phyloP scores from a whole-genome alignment of 2,113 vertebrate genomes.

The Gymnobelideus leadbeateri region DNA sequence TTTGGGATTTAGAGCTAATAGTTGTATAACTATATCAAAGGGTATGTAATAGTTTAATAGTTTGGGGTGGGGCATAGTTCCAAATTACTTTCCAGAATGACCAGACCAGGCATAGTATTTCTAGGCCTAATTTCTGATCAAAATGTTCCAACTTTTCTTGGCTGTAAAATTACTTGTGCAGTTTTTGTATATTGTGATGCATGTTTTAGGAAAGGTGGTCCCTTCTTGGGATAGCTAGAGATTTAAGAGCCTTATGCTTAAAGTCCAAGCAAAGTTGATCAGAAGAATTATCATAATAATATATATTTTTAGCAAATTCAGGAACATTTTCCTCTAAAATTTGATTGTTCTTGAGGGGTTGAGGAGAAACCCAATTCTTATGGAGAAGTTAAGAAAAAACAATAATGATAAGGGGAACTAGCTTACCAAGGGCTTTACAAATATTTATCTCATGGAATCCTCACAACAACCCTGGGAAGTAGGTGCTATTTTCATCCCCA shows the following conservation, averaged over 20 bases:
- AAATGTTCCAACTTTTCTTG: no score
- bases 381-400: background rate
- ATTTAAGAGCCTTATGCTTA: no score
- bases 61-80: background rate
- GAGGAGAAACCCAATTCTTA: slow-evolving; percentile 47
- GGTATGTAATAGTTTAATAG: background rate
- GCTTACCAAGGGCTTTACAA: background rate
- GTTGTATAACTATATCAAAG: background rate
- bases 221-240: no score
- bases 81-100: no score
- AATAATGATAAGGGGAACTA: background rate
- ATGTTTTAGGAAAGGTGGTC: no score
- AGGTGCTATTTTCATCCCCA: no score
- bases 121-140: no score
- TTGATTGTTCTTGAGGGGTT: slow-evolving; percentile 20
- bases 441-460: background rate
- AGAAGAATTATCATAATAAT: no score
- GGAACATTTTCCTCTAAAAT: slow-evolving; percentile 30
- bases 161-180: no score
- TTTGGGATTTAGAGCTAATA: background rate
- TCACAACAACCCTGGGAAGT: background rate
- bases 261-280: no score
- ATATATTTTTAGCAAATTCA: slow-evolving; percentile 9
- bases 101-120: no score
- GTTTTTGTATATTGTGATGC: no score